These are phyloP conservation scores for Lasiurus borealis DNA, from an alignment of 2,113 vertebrate genomes.

Conservation along the genomic window DNA sequence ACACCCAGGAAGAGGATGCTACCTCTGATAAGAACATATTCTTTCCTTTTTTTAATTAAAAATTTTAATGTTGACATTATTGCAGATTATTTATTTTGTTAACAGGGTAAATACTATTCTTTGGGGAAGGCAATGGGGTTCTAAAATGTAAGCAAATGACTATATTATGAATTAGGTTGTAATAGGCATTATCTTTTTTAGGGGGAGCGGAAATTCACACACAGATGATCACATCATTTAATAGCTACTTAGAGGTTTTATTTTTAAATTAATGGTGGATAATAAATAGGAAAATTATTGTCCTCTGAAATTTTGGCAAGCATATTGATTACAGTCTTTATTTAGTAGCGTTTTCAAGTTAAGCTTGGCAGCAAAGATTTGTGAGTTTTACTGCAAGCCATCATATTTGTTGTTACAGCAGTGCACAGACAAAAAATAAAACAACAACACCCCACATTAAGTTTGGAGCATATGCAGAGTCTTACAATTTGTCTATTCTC, in stretches of 20 bases:
- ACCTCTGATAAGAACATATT: constrained; percentile 8
- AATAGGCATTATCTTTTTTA: background rate
- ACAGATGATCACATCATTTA: constrained; percentile 71
- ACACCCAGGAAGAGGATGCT: background rate
- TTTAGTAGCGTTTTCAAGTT: constrained; percentile 65
- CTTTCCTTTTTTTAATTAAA: constrained; percentile 3
- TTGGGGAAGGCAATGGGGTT: background rate
- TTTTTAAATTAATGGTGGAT: constrained; percentile 31
- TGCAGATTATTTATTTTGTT: background rate
- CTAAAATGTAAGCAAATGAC: constrained; percentile 36
- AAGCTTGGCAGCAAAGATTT: constrained; percentile 56
- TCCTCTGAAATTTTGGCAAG: constrained; percentile 54
- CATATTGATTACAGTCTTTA: constrained; percentile 62
- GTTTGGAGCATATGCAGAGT: constrained; percentile 3
- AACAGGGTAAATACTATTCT: background rate
- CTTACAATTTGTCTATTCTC: constrained; percentile 44
- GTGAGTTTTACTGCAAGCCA: constrained; percentile 62
- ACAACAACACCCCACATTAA: background rate
- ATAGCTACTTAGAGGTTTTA: constrained; percentile 32
- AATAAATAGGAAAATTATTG: background rate
- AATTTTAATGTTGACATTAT: too few relatives aligned
- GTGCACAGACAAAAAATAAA: background rate
- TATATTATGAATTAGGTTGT: background rate
- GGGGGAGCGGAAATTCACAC: background rate
- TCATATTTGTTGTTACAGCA: constrained; percentile 57